Base-by-base conservation (phyloP, 2,113 vertebrate species). In the Thinocorus orbignyianus region DNA sequence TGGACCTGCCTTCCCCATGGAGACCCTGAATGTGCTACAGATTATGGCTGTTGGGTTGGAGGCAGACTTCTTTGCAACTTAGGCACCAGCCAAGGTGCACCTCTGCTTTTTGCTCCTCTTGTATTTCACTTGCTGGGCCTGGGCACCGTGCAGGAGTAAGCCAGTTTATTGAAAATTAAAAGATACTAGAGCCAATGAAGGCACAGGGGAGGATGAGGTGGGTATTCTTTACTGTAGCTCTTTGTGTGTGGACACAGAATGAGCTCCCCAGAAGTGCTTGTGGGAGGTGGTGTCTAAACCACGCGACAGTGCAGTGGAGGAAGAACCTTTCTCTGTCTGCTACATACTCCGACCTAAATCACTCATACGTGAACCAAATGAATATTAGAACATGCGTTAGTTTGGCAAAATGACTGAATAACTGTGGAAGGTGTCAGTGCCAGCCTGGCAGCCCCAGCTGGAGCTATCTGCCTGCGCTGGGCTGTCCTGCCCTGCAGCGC, bases 251-350 rank as follows among this genome's bases (percentile, higher is more conserved):
- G 41, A 84, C 41, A 49, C 41, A 33, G 57, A 74, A 55, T 30
- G n/a, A 90, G 66, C 48, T 79, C 60, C n/a, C 19, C 9, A 15
- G 42, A 78, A 79, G 49, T 2, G 2, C 28, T 44, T 20, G 5
- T 30, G 46, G 17, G 39, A 93, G 51, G 74, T 49, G 64, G 19
- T 3, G 11, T 41, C 83, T 84, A 49, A 91, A 55, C 17, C 68
- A 61, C 2, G 0, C 0, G 3, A 69, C n/a, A 66, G 30, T 0
- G 1, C 4, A 0, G 30, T 22, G 42, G 7, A 33, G 33, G 22
- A 60, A 52, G 26, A 85, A 19, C 55, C 18, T 74, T 60, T 69
- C 37, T 54, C 15, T 80, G 26, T 26, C 16, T 28, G 35, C 20
- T 55, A 33, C 0, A 9, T 6, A 8, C 11, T 70, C 30, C 73